Evolutionary conservation across 2,797 vertebrate genomes (phyloP).

Genomic region (Lithobates sylvaticus): DNA sequence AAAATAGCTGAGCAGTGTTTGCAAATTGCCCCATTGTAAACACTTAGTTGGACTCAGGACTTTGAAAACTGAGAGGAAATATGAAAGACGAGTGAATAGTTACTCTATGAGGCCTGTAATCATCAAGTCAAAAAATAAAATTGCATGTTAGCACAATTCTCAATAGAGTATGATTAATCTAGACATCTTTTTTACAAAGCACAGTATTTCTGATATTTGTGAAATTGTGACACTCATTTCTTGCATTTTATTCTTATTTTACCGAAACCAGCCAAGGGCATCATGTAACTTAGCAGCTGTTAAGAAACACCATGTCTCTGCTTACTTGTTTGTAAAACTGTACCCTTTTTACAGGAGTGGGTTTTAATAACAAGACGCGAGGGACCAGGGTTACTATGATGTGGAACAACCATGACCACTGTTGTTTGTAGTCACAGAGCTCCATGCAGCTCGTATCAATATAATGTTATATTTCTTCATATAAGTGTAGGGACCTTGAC

Average conservation of each 20-base stretch:
- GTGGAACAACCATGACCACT: no score
- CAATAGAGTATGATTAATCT: slow-evolving; percentile 34
- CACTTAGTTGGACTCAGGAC: not conserved
- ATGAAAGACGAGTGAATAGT: slow-evolving; percentile 28
- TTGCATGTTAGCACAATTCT: slow-evolving; percentile 16
- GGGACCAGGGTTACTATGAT: no score
- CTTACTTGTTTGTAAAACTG: no score
- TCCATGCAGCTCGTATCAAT: no score
- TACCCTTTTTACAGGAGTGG: no score
- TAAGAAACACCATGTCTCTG: no score
- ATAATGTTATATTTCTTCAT: no score
- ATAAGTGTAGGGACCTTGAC: no score
- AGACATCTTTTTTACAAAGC: slow-evolving; percentile 9
- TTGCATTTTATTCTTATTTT: not conserved
- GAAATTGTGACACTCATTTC: not conserved
- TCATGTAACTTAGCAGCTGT: not conserved
- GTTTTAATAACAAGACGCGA: no score
- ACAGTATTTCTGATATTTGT: not conserved
- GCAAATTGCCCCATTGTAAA: slow-evolving; percentile 47
- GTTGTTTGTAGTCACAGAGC: no score
- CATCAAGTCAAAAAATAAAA: slow-evolving; percentile 51
- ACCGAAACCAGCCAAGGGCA: not conserved
- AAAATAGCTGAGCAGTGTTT: slow-evolving; percentile 25
- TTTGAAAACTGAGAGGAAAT: slow-evolving; percentile 28
- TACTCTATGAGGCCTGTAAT: slow-evolving; percentile 43